Evolutionary conservation across 2,888 invertebrate species (phyloP), one percentile per base, ranked within the genome.

Genomic region (Oscheius sp.): DNA sequence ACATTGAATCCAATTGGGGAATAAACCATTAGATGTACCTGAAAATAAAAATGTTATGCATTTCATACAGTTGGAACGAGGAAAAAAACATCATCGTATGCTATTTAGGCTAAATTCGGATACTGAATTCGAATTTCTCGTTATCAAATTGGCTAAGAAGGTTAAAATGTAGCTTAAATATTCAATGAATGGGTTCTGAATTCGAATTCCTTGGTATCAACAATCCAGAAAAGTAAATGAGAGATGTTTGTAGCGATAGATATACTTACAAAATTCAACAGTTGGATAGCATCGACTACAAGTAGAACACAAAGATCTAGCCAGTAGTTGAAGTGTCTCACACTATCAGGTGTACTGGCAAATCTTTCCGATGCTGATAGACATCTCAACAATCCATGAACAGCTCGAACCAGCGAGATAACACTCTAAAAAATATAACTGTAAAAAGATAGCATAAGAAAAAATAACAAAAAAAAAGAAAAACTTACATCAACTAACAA

Each of bases 1-100:
- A 78, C 68, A 38, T 78, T 78, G 51, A 78, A 68, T 8, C 78
- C 78, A 20, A 72, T 33, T 6, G 78, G 78, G 0, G 78, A 68
- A 45, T 72, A 67, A 38, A 74, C 45, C 66, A 74, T 72, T 20
- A 78, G 56, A 30, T 78, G 74, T 2, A 54, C 44, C 70, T 70
- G 30, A 67, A 69, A 68, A 22, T 61, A 17, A 2, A 14, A n/a
- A 2, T 3, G 5, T 47, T 6, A 30, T 9, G n/a, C 30, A 2
- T 2, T 54, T 54, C n/a, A n/a, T n/a, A n/a, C n/a, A n/a, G n/a
- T n/a, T n/a, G n/a, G n/a, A n/a, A n/a, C n/a, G n/a, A n/a, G n/a
- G n/a, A n/a, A n/a, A n/a, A n/a, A n/a, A n/a, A n/a, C n/a, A n/a
- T n/a, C n/a, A n/a, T n/a, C n/a, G n/a, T n/a, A n/a, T n/a, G n/a